Evolutionary conservation across 1,140 invertebrate genomes (phyloP).

Genomic region (Trigoniulus corallinus): DNA sequence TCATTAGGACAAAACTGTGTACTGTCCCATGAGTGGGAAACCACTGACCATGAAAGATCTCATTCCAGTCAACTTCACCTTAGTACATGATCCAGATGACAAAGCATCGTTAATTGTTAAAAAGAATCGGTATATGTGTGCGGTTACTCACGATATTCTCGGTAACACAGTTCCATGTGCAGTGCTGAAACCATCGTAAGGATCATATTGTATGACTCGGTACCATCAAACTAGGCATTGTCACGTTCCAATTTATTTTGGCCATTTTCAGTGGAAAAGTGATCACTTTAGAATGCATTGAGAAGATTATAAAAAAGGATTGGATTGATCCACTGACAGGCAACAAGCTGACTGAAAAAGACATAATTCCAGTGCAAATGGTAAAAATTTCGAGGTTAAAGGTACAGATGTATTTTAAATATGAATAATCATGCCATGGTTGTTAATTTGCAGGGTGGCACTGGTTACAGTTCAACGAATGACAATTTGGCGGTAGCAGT

Average conservation of each 20-base stretch:
- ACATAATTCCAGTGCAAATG: conserved; percentile 81
- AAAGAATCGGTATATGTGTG: conserved; percentile 83
- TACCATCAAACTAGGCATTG: conserved; percentile 1
- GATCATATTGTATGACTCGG: conserved; percentile 12
- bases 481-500: conserved; percentile 63
- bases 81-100: conserved; percentile 58
- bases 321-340: conserved; percentile 89
- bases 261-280: conserved; percentile 76
- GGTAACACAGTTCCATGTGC: conserved; percentile 87
- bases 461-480: conserved; percentile 79
- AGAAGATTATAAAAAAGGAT: conserved; percentile 92
- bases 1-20: conserved; percentile 59
- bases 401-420: not conserved
- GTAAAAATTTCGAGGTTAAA: conserved; percentile 30
- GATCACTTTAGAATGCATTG: conserved; percentile 88
- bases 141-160: conserved; percentile 88
- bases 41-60: conserved; percentile 83
- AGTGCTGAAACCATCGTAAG: conserved; percentile 75
- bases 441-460: conserved; percentile 57
- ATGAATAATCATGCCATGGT: conserved; percentile 10
- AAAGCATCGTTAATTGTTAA: conserved; percentile 35
- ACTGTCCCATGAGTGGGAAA: conserved; percentile 82
- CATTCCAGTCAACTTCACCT: conserved; percentile 82
- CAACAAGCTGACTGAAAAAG: conserved; percentile 71
- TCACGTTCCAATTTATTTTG: not conserved